phyloP scores from a whole-genome alignment of 2,113 vertebrate species.

The Eolophus roseicapilla region DNA sequence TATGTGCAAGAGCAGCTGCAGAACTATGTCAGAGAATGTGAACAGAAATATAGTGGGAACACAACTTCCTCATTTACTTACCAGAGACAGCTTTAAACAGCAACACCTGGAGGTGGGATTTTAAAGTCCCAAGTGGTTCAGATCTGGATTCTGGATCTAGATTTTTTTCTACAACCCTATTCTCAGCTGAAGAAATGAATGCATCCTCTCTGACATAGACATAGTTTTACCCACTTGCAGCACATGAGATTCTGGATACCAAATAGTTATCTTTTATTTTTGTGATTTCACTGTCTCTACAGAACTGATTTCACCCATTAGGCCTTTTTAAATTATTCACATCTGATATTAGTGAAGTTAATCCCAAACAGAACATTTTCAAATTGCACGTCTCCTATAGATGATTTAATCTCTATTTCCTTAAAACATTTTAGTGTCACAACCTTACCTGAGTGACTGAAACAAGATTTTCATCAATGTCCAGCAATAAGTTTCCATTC shows the following conservation, averaged over 20 bases:
- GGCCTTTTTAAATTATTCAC: background rate
- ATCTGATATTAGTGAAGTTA: background rate
- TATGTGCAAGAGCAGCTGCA: background rate
- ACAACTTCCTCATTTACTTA: background rate
- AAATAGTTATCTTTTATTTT: background rate
- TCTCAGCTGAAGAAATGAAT: background rate
- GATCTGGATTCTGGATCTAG: background rate
- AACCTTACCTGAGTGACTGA: constrained; percentile 87
- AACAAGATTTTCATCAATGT: constrained; percentile 83
- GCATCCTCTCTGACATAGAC: background rate
- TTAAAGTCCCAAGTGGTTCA: background rate
- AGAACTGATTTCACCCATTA: constrained; percentile 21
- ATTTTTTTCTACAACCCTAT: background rate
- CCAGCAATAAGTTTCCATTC: constrained; percentile 85
- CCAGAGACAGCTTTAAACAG: background rate
- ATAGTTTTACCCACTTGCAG: background rate
- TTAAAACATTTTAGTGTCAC: constrained; percentile 43
- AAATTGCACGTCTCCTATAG: background rate
- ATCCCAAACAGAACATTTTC: background rate
- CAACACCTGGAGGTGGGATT: background rate
- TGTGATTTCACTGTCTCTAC: constrained; percentile 5
- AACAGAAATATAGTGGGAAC: background rate
- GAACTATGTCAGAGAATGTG: background rate
- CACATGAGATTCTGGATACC: background rate
- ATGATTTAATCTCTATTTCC: constrained; percentile 31